Base-by-base conservation (phyloP, 2,113 vertebrate species). In the Tetrax tetrax region DNA sequence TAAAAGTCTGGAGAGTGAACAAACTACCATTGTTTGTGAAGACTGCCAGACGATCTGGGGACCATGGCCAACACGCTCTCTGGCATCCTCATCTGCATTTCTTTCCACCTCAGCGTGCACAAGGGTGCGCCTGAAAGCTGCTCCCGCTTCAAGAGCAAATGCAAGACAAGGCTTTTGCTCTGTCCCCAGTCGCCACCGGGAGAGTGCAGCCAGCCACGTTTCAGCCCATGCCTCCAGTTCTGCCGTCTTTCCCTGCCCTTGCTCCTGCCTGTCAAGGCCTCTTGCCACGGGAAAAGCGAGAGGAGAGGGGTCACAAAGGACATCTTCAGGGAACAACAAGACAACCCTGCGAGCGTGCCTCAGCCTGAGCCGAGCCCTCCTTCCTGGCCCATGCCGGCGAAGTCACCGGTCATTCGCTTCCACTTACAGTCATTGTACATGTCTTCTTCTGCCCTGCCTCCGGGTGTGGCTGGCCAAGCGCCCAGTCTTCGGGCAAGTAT, bases 241-340 rank as follows among this genome's bases (percentile, higher is more conserved):
- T 28, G 47, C 89, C 4, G 0, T 41, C 61, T 82, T 33, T 37
- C 56, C 38, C 35, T 65, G 51, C 37, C 75, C 84, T 70, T 65
- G 29, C 47, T 96, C 38, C 56, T 88, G 63, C 83, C 82, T 94
- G 38, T 70, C 9, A 2, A 69, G 71, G 43, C 35, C 76, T 78
- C 64, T 70, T 4, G 18, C 94, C 61, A 28, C 1, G 0, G 87
- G 86, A 85, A 60, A 71, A 66, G 31, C 28, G 27, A 88, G 78
- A 80, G 37, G 41, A 94, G 57, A 81, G 16, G 38, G 89, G 90
- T 94, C 94, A 94, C 72, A 75, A 70, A 94, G 89, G 94, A 95
- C 79, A 43, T 57, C 81, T 84, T 28, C 79, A 75, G 89, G 89
- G 85, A 51, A 57, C 12, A 76, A 56, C 0, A 48, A 43, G 66